These are phyloP conservation scores for Taurulus bubalis DNA, from an alignment of 2,113 vertebrate species.

Conservation along the genomic window DNA sequence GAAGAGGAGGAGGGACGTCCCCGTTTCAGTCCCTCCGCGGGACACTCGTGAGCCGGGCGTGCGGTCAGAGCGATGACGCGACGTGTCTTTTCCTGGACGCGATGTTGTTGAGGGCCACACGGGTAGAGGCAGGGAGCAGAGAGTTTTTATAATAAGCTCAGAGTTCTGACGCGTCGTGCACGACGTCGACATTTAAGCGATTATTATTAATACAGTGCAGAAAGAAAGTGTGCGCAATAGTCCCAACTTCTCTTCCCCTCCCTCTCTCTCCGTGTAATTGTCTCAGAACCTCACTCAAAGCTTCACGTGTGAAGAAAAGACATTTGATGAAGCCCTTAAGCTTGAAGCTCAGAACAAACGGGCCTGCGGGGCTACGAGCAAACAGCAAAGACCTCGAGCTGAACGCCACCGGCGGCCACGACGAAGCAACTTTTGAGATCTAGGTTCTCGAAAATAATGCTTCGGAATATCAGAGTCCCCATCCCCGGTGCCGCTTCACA, in stretches of 20 bases:
- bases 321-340: not conserved
- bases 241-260: not conserved
- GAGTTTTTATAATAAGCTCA: not conserved
- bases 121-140: conserved; percentile 21
- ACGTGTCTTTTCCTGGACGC: conserved; percentile 49
- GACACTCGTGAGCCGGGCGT: conserved; percentile 21
- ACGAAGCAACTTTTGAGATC: no score
- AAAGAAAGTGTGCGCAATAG: not conserved
- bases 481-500: no score
- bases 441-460: not conserved
- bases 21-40: conserved; percentile 5
- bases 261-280: not conserved
- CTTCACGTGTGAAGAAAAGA: not conserved
- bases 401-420: not conserved
- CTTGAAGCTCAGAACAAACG: no score
- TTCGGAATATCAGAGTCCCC: not conserved
- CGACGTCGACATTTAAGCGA: not conserved
- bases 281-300: not conserved
- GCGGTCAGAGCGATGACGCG: conserved; percentile 31
- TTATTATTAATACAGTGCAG: not conserved
- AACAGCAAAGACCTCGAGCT: no score
- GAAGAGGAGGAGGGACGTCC: conserved; percentile 8
- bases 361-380: not conserved
- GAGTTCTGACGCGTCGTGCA: no score
- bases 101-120: conserved; percentile 10